phyloP scores from a whole-genome alignment of 1,140 invertebrate genomes.

The Hylaeus anthracinus region DNA sequence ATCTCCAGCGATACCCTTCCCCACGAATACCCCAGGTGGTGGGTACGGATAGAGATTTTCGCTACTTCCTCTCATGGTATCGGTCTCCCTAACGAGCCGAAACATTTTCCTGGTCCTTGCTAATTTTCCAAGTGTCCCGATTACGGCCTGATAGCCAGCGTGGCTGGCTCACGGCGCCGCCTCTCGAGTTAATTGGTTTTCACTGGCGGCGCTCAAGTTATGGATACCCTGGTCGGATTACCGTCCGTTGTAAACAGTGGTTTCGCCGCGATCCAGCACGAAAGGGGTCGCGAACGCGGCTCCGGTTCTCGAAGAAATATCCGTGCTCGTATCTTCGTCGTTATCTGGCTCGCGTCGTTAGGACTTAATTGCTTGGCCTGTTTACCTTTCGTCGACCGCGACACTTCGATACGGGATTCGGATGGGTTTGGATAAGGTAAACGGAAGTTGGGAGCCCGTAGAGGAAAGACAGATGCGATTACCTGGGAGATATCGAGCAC shows the following conservation, averaged over 20 bases:
- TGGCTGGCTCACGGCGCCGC: slow-evolving; percentile 10
- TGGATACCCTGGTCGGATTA: slow-evolving; percentile 38
- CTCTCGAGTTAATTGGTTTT: slow-evolving; percentile 60
- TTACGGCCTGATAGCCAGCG: slow-evolving; percentile 46
- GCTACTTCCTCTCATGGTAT: neutral
- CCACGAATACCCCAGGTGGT: neutral
- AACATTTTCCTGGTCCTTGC: slow-evolving; percentile 48
- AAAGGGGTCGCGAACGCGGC: neutral
- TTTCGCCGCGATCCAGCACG: neutral
- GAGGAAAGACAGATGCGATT: neutral
- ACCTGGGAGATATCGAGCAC: too few relatives aligned
- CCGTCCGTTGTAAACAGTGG: slow-evolving; percentile 26
- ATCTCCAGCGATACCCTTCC: slow-evolving; percentile 1
- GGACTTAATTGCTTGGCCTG: slow-evolving; percentile 44
- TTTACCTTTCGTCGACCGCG: slow-evolving; percentile 5
- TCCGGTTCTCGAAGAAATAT: slow-evolving; percentile 1
- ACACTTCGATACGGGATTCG: neutral
- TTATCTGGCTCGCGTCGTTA: slow-evolving; percentile 32
- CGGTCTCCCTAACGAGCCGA: slow-evolving; percentile 50
- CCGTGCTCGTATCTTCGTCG: neutral
- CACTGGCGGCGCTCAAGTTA: slow-evolving; percentile 26
- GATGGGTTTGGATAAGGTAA: neutral
- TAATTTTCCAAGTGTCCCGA: slow-evolving; percentile 64
- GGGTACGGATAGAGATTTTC: slow-evolving; percentile 7
- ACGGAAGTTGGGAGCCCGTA: too few relatives aligned